Evolutionary conservation across 2,888 invertebrate species (phyloP).

Genomic region (Ganaspis brasiliensis): DNA sequence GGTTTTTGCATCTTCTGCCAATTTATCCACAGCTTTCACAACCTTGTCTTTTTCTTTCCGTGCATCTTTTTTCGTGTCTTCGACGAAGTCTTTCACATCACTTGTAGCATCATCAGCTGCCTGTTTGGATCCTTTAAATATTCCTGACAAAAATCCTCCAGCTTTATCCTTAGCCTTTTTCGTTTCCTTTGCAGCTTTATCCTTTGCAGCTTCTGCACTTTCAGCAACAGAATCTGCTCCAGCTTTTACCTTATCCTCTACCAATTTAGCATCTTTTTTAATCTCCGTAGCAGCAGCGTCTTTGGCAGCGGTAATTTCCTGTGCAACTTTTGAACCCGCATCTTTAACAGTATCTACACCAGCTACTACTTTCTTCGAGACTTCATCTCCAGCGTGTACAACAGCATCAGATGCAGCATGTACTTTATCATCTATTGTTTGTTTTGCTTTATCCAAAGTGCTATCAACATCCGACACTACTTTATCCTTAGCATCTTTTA

Average conservation of each 20-base stretch:
- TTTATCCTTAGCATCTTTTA: conserved; percentile 32
- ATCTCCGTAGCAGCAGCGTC: conserved; percentile 81
- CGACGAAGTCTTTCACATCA: conserved; percentile 48
- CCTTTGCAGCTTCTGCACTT: conserved; percentile 14
- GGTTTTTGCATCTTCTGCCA: conserved; percentile 49
- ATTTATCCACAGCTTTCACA: conserved; percentile 67
- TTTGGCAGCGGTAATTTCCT: conserved; percentile 68
- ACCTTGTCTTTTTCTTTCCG: conserved; percentile 62
- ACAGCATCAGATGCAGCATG: conserved; percentile 50
- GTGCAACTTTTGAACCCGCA: conserved; percentile 39
- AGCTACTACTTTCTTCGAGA: conserved; percentile 54
- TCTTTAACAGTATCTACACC: conserved; percentile 56
- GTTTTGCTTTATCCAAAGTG: neutral
- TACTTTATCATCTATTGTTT: neutral
- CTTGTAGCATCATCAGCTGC: conserved; percentile 46
- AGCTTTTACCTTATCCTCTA: conserved; percentile 47
- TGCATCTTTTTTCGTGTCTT: conserved; percentile 55
- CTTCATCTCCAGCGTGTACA: conserved; percentile 56
- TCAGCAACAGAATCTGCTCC: conserved; percentile 48
- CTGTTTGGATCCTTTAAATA: conserved; percentile 62
- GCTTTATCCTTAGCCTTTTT: conserved; percentile 59
- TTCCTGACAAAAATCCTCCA: conserved; percentile 62
- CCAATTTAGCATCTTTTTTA: conserved; percentile 64
- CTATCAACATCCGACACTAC: conserved; percentile 43
- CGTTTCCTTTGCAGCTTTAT: conserved; percentile 51